A percentile compares a stretch with the other conserved stretches of the same genome.
These are phyloP conservation scores for Therioaphis trifolii DNA, from an alignment of 2,888 invertebrate genomes.

Conservation along the genomic window DNA sequence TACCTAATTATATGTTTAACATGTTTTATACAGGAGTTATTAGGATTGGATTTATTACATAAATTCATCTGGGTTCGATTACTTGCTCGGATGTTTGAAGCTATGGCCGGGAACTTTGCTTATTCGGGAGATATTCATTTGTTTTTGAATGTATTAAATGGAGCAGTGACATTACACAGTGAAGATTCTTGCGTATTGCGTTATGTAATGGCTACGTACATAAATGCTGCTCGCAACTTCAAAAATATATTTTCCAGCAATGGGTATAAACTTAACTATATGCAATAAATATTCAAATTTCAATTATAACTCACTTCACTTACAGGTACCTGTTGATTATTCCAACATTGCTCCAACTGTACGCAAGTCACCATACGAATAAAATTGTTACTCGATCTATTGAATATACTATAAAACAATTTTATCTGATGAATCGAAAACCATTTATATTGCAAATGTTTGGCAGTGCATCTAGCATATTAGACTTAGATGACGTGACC, in stretches of 20 bases:
- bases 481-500: slow-evolving; percentile 90
- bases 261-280: slow-evolving; percentile 74
- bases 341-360: slow-evolving; percentile 96
- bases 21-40: slow-evolving; percentile 75
- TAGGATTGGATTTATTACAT: slow-evolving; percentile 94
- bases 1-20: neutral
- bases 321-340: slow-evolving; percentile 92
- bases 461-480: slow-evolving; percentile 94
- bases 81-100: slow-evolving; percentile 96
- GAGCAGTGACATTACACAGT: slow-evolving; percentile 94
- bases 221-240: slow-evolving; percentile 97
- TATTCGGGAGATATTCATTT: slow-evolving; percentile 97
- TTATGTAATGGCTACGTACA: slow-evolving; percentile 95
- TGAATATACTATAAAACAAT: slow-evolving; percentile 98
- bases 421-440: slow-evolving; percentile 96
- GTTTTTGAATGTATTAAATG: slow-evolving; percentile 97
- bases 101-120: slow-evolving; percentile 97
- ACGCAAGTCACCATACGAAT: slow-evolving; percentile 98
- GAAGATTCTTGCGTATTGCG: slow-evolving; percentile 96
- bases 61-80: slow-evolving; percentile 99
- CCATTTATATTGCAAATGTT: slow-evolving; percentile 99
- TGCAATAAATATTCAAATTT: neutral
- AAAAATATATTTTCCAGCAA: slow-evolving; percentile 98
- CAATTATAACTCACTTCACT: slow-evolving; percentile 7
- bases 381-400: slow-evolving; percentile 93